A percentile compares a stretch with the other conserved stretches of the same genome.
Evolutionary conservation across 2,888 invertebrate species (phyloP).

Genomic region (Zhuqinia jingwanae): DNA sequence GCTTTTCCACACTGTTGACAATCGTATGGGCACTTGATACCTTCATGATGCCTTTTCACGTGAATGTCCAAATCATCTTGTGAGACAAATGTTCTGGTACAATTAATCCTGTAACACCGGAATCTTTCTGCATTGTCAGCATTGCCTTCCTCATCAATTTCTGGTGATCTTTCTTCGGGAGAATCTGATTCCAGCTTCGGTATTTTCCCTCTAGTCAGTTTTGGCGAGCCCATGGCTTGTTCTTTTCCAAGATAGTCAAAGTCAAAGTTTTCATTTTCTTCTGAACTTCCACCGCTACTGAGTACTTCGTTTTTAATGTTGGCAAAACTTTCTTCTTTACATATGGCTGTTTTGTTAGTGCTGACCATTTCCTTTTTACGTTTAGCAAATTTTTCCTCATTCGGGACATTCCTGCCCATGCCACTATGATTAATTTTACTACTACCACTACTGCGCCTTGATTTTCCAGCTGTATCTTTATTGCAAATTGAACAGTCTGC

Average conservation of each 20-base stretch:
- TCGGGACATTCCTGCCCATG: too few relatives aligned
- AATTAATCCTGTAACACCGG: conserved; percentile 33
- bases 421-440: too few relatives aligned
- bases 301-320: not conserved
- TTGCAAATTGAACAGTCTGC: conserved; percentile 53
- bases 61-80: conserved; percentile 59
- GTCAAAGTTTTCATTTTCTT: not conserved
- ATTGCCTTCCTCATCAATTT: not conserved
- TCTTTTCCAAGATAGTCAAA: too few relatives aligned
- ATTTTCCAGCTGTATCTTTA: conserved; percentile 12
- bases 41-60: conserved; percentile 58
- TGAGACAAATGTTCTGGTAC: conserved; percentile 43
- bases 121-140: conserved; percentile 10
- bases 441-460: not conserved
- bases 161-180: too few relatives aligned
- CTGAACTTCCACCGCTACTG: not conserved
- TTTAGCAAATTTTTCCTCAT: too few relatives aligned
- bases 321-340: not conserved
- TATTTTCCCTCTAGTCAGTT: not conserved
- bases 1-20: conserved; percentile 50
- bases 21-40: conserved; percentile 49
- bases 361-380: not conserved
- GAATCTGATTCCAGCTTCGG: too few relatives aligned
- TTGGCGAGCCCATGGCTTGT: too few relatives aligned
- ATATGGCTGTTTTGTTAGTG: not conserved